A percentile compares a stretch with the other conserved stretches of the same genome.
Evolutionary conservation across 2,888 invertebrate genomes (phyloP).

Genomic region (Spodoptera exigua): DNA sequence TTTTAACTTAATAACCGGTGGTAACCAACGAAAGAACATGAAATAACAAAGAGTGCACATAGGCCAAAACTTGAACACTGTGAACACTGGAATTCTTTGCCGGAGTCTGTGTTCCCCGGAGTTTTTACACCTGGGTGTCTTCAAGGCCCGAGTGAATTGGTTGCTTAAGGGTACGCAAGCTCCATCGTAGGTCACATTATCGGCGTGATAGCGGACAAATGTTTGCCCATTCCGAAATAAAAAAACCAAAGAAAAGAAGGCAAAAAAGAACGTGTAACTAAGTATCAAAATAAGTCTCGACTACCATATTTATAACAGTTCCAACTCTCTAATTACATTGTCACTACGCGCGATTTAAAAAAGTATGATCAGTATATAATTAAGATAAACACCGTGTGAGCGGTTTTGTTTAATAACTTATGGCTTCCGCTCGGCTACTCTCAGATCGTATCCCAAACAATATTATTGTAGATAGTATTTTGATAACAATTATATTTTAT

Average conservation of each 20-base stretch:
- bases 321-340: constrained; percentile 48
- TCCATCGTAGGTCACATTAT: too few relatives aligned
- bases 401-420: constrained; percentile 51
- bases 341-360: constrained; percentile 42
- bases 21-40: too few relatives aligned
- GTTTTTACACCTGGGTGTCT: too few relatives aligned
- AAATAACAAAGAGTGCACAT: too few relatives aligned
- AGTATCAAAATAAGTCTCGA: not conserved
- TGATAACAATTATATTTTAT: constrained; percentile 49
- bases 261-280: not conserved
- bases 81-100: too few relatives aligned
- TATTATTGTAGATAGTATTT: constrained; percentile 47
- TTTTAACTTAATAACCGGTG: too few relatives aligned
- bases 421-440: constrained; percentile 49
- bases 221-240: too few relatives aligned
- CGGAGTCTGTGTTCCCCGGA: too few relatives aligned
- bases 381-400: constrained; percentile 52
- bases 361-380: constrained; percentile 57
- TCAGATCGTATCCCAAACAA: constrained; percentile 46
- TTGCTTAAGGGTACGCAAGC: too few relatives aligned
- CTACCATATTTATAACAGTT: not conserved
- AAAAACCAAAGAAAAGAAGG: not conserved
- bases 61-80: too few relatives aligned
- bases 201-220: too few relatives aligned
- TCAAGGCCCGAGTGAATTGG: too few relatives aligned